These are phyloP conservation scores for Peromyscus maniculatus DNA, from an alignment of 2,113 vertebrate genomes.

Conservation along the genomic window DNA sequence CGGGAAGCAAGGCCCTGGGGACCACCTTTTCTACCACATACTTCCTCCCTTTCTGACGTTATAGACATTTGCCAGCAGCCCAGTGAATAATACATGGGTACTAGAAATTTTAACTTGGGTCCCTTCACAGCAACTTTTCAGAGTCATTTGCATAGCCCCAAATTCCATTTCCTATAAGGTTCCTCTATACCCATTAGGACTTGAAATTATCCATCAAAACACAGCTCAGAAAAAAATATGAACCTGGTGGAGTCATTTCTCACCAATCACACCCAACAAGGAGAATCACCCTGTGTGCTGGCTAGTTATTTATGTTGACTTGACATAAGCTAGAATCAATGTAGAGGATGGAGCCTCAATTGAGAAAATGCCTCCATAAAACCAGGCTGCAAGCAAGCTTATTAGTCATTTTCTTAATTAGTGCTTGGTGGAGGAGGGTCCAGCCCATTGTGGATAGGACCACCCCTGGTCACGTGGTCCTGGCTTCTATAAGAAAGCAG, in stretches of 20 bases:
- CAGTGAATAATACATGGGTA: background rate
- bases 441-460: background rate
- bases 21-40: background rate
- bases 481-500: background rate
- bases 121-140: background rate
- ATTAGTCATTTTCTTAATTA: background rate
- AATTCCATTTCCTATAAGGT: background rate
- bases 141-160: background rate
- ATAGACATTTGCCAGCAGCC: no score
- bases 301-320: background rate
- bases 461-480: background rate
- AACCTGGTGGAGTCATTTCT: no score
- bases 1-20: background rate
- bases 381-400: background rate
- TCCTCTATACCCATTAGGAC: background rate
- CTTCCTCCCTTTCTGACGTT: background rate
- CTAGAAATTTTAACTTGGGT: background rate
- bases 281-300: background rate
- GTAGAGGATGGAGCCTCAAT: background rate
- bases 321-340: background rate
- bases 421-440: background rate
- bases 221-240: no score
- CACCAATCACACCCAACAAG: no score
- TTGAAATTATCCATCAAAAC: background rate
- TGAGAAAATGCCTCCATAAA: background rate